phyloP scores from a whole-genome alignment of 2,113 vertebrate genomes.

The Hemicordylus capensis region DNA sequence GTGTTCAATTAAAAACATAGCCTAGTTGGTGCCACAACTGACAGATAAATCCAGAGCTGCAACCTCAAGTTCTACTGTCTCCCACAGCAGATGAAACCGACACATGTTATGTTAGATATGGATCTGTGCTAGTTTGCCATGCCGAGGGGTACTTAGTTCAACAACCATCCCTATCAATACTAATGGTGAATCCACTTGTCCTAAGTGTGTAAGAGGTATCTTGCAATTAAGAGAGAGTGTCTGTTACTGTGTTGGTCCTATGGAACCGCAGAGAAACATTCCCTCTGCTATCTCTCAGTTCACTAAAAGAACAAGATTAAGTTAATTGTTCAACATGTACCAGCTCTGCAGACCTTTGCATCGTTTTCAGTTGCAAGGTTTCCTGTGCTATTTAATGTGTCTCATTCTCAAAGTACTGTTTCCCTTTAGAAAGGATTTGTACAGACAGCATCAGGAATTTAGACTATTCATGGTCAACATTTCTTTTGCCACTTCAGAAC shows the following conservation, averaged over 20 bases:
- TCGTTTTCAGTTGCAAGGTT: background rate
- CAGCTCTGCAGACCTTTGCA: background rate
- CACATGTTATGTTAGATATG: no score
- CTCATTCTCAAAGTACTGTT: conserved; percentile 36
- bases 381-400: conserved; percentile 38
- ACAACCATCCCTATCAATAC: background rate
- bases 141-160: background rate
- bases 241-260: background rate
- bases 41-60: no score
- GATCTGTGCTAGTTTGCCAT: no score
- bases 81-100: no score
- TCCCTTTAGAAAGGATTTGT: conserved; percentile 52
- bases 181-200: background rate
- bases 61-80: no score
- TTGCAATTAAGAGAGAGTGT: background rate
- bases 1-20: no score
- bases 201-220: background rate
- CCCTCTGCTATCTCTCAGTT: background rate
- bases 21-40: no score
- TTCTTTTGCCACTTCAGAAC: conserved; percentile 59
- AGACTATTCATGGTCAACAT: conserved; percentile 65
- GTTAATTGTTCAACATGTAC: background rate
- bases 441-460: conserved; percentile 66
- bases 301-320: background rate
- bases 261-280: background rate